phyloP scores from a whole-genome alignment of 1,140 invertebrate species.

The Triops cancriformis region DNA sequence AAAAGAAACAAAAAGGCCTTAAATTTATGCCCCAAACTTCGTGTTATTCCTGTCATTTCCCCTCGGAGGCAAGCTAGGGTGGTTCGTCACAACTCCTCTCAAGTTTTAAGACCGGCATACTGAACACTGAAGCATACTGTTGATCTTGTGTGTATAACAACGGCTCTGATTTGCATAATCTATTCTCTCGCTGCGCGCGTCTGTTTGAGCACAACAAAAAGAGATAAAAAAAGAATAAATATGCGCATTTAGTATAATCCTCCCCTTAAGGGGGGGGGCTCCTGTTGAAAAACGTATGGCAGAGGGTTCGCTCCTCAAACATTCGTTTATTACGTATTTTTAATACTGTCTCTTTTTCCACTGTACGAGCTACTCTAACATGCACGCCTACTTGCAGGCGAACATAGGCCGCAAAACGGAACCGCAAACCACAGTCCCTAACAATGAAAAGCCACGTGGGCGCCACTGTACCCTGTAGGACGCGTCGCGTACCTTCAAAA shows the following conservation, averaged over 20 bases:
- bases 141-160: slow-evolving; percentile 14
- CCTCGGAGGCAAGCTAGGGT: not conserved
- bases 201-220: not conserved
- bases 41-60: not conserved
- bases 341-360: not conserved
- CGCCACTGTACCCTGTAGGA: no score
- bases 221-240: not conserved
- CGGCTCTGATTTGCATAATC: slow-evolving; percentile 6
- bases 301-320: not conserved
- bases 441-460: not conserved
- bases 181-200: not conserved
- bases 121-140: slow-evolving; percentile 7
- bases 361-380: not conserved
- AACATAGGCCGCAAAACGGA: no score
- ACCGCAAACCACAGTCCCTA: not conserved
- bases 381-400: not conserved
- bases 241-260: not conserved
- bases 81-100: not conserved
- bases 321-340: not conserved
- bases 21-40: not conserved
- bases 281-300: not conserved
- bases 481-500: not conserved
- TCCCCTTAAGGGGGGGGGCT: not conserved
- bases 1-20: not conserved
- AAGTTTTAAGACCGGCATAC: not conserved